These are phyloP conservation scores for Daboia siamensis DNA, from an alignment of 2,113 vertebrate species.

Conservation along the genomic window DNA sequence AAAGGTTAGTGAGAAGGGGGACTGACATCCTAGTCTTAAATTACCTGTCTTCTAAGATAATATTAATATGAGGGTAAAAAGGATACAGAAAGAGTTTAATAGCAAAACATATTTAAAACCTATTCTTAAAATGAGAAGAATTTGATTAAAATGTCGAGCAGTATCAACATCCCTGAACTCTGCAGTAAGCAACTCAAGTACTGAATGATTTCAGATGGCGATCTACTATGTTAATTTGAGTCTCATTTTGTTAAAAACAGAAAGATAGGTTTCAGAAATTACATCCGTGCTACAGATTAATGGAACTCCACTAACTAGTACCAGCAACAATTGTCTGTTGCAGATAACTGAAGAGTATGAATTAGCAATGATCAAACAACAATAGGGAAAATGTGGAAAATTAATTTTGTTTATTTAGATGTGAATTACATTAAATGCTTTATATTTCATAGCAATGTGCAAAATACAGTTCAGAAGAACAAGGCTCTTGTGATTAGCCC, in stretches of 20 bases:
- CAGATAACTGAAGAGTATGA: background rate
- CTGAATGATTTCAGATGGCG: background rate
- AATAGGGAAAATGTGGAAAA: background rate
- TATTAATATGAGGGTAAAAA: background rate
- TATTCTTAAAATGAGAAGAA: background rate
- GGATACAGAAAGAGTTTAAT: background rate
- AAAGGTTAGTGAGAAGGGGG: background rate
- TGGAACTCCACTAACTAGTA: background rate
- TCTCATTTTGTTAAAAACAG: background rate
- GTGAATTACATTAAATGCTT: slow-evolving; percentile 8
- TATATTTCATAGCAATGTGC: background rate
- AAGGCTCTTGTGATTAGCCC: background rate
- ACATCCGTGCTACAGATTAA: background rate
- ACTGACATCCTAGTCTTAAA: background rate
- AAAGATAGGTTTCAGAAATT: background rate
- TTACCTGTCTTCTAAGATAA: background rate
- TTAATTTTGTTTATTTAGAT: background rate
- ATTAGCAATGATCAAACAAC: slow-evolving; percentile 16
- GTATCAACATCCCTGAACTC: background rate
- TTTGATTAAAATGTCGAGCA: slow-evolving; percentile 6
- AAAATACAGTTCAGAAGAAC: background rate
- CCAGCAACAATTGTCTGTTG: background rate
- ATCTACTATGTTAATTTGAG: background rate
- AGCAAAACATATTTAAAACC: background rate
- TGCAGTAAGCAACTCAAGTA: background rate